These are phyloP conservation scores for Drosophila ficusphila DNA, from an alignment of 1,140 invertebrate species.

Conservation along the genomic window DNA sequence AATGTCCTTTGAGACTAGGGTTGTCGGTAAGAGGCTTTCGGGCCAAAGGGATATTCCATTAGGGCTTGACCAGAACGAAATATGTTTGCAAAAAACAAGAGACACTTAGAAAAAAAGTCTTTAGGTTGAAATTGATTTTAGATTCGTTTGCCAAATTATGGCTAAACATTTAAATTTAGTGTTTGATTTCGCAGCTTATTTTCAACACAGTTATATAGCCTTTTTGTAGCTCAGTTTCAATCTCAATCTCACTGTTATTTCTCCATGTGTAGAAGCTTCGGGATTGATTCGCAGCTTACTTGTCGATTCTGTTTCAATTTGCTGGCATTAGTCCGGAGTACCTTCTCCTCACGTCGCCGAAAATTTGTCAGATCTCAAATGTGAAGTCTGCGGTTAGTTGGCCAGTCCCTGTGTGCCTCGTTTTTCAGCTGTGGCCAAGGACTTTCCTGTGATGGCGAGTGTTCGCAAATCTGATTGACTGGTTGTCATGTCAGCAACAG, in stretches of 20 bases:
- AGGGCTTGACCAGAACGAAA: slow-evolving; percentile 4
- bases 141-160: too few relatives aligned
- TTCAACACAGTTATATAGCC: too few relatives aligned
- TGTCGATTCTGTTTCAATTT: slow-evolving; percentile 1
- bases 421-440: slow-evolving; percentile 10
- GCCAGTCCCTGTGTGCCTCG: neutral
- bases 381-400: slow-evolving; percentile 12
- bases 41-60: slow-evolving; percentile 12
- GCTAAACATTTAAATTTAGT: too few relatives aligned
- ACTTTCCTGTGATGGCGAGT: neutral
- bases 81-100: neutral
- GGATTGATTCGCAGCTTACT: slow-evolving; percentile 7
- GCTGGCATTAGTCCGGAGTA: neutral
- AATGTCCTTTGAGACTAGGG: slow-evolving; percentile 7
- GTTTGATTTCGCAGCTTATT: too few relatives aligned
- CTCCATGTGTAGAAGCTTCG: neutral
- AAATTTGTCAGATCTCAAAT: slow-evolving; percentile 2
- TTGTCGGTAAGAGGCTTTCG: slow-evolving; percentile 26
- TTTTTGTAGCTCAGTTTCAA: too few relatives aligned
- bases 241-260: too few relatives aligned
- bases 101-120: neutral
- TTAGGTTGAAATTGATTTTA: too few relatives aligned
- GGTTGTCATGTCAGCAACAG: slow-evolving; percentile 24
- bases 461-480: slow-evolving; percentile 18
- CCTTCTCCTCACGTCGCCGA: neutral